Percentiles rank a stretch among this genome's conserved stretches.
Conservation (phyloP, 2,888 invertebrate genomes). For the Caradrina clavipalpis region DNA sequence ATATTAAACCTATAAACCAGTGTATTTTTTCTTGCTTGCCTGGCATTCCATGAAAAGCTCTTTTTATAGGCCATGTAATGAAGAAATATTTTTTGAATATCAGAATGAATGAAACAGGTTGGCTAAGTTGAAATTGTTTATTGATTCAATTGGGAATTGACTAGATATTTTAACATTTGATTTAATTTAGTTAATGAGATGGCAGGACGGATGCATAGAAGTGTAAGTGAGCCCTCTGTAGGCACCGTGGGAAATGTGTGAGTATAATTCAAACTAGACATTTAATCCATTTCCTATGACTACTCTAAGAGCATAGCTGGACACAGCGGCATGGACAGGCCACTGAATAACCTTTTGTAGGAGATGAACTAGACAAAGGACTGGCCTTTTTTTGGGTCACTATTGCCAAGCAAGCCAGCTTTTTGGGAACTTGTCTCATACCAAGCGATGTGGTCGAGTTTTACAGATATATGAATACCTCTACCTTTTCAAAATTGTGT, state of each 20-base stretch:
- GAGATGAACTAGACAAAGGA: too few relatives aligned
- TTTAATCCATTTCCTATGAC: background rate
- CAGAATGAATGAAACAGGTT: constrained; percentile 35
- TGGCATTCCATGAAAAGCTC: constrained; percentile 28
- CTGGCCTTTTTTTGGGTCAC: too few relatives aligned
- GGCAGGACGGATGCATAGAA: constrained; percentile 69
- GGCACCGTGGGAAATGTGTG: constrained; percentile 74
- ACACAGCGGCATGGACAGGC: too few relatives aligned
- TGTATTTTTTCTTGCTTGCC: constrained; percentile 41
- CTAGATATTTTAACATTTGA: constrained; percentile 2
- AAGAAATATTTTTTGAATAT: constrained; percentile 34
- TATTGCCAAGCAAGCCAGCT: too few relatives aligned
- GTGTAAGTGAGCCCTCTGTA: constrained; percentile 81
- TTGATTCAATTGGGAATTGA: constrained; percentile 1
- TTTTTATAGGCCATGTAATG: constrained; percentile 18
- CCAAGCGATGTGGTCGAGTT: too few relatives aligned
- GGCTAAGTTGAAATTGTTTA: constrained; percentile 30
- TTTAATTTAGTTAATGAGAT: constrained; percentile 9
- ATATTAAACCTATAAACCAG: constrained; percentile 66
- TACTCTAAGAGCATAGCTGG: background rate
- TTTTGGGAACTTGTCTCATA: too few relatives aligned
- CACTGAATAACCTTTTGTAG: too few relatives aligned
- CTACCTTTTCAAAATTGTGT: too few relatives aligned
- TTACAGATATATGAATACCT: too few relatives aligned
- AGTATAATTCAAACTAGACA: constrained; percentile 40